Percentiles rank a stretch among this genome's conserved stretches.
Conservation (phyloP, 1,140 invertebrate genomes). For the Drosophila prosaltans region DNA sequence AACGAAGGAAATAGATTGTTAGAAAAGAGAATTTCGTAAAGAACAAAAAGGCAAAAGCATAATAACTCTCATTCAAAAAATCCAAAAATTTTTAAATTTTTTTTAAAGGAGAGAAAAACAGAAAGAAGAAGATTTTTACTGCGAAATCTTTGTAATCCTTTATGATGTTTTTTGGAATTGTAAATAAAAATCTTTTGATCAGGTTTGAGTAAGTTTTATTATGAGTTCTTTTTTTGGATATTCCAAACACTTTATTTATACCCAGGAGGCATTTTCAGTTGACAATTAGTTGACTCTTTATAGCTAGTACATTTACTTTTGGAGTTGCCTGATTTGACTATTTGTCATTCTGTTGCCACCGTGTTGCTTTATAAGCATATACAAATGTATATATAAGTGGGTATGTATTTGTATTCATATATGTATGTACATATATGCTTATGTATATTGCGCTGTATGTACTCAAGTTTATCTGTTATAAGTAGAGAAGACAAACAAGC, state of each 20-base stretch:
- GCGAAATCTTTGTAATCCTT: too few species aligned
- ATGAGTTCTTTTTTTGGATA: too few species aligned
- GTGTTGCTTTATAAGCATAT: slow-evolving; percentile 7
- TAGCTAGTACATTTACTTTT: slow-evolving; percentile 1
- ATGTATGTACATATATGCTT: not conserved
- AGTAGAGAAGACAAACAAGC: slow-evolving; percentile 60
- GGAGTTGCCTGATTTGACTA: slow-evolving; percentile 49
- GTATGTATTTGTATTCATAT: not conserved
- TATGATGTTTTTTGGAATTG: too few species aligned
- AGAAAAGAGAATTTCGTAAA: too few species aligned
- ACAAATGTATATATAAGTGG: not conserved
- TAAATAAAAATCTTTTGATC: too few species aligned
- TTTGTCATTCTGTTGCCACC: slow-evolving; percentile 32
- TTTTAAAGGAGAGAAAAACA: too few species aligned
- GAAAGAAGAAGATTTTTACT: too few species aligned
- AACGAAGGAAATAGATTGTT: too few species aligned
- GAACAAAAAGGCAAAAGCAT: too few species aligned
- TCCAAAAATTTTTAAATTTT: too few species aligned
- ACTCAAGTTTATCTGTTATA: slow-evolving; percentile 39
- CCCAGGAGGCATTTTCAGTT: slow-evolving; percentile 16
- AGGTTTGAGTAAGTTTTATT: too few species aligned
- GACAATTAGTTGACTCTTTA: slow-evolving; percentile 30
- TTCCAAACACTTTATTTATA: not conserved
- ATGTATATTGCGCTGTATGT: slow-evolving; percentile 14
- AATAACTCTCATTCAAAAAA: too few species aligned